phyloP scores from a whole-genome alignment of 2,797 vertebrate species.

The Oreortyx pictus region DNA sequence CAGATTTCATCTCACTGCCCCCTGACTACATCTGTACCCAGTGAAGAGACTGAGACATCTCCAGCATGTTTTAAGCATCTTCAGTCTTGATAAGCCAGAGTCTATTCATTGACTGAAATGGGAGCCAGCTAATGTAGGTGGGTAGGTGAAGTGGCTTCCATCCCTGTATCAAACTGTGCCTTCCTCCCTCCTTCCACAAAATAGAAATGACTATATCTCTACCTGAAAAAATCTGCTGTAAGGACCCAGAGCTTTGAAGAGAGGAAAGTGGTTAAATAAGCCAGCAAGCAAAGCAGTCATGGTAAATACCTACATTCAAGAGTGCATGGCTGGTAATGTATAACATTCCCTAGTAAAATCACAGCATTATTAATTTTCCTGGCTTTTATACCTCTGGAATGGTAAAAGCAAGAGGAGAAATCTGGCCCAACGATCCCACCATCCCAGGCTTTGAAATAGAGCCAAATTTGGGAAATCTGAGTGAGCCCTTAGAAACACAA shows the following conservation, averaged over 20 bases:
- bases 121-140: background rate
- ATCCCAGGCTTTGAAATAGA: slow-evolving; percentile 42
- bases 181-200: background rate
- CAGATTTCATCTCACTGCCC: background rate
- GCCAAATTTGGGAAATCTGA: slow-evolving; percentile 55
- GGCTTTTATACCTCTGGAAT: slow-evolving; percentile 8
- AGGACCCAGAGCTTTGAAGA: background rate
- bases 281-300: background rate
- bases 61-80: accelerated
- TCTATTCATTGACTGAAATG: background rate
- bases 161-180: background rate
- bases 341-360: slow-evolving; percentile 47
- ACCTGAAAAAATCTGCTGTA: background rate
- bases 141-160: background rate
- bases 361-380: slow-evolving; percentile 51
- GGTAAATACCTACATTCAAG: background rate
- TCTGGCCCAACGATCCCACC: slow-evolving; percentile 33
- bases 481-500: slow-evolving; percentile 13
- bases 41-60: background rate
- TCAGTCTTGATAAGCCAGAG: background rate
- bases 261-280: background rate
- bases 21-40: background rate
- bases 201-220: background rate
- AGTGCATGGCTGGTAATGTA: background rate
- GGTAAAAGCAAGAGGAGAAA: slow-evolving; percentile 54